Percentiles rank a stretch among this genome's conserved stretches.
phyloP scores from a whole-genome alignment of 2,113 vertebrate species.

The Coturnix japonica region DNA sequence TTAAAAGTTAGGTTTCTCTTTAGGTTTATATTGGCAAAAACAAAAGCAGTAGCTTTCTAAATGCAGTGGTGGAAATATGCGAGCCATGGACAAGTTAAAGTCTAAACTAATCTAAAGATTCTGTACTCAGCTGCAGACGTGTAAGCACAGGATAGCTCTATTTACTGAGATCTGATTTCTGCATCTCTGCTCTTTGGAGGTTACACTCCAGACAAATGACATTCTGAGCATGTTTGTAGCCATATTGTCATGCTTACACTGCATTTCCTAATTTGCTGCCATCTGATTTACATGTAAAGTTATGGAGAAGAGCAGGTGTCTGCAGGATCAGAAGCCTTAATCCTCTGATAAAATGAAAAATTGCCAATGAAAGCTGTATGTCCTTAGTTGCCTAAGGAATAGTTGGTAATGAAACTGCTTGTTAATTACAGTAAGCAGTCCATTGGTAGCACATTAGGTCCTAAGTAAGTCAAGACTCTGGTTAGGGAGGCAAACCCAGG shows the following conservation, averaged over 20 bases:
- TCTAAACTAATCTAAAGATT: neutral
- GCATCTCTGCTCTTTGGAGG: neutral
- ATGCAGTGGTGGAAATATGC: neutral
- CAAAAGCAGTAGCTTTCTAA: neutral
- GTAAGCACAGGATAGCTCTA: neutral
- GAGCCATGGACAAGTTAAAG: neutral
- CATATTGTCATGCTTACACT: neutral
- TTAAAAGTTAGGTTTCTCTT: neutral
- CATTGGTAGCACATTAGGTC: neutral
- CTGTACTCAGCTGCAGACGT: neutral
- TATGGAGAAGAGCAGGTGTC: neutral
- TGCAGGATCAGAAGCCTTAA: slow-evolving; percentile 19
- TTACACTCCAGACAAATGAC: neutral
- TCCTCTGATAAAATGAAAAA: neutral
- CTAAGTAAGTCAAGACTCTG: neutral
- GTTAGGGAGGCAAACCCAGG: neutral
- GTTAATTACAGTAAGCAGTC: neutral
- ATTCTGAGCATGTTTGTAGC: neutral
- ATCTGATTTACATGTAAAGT: neutral
- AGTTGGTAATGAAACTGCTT: neutral
- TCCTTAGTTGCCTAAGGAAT: slow-evolving; percentile 1
- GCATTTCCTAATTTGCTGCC: neutral
- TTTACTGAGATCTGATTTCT: neutral
- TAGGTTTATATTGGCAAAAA: neutral
- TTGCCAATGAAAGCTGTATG: neutral